phyloP scores from a whole-genome alignment of 2,113 vertebrate genomes.

The Antechinus stuartii region DNA sequence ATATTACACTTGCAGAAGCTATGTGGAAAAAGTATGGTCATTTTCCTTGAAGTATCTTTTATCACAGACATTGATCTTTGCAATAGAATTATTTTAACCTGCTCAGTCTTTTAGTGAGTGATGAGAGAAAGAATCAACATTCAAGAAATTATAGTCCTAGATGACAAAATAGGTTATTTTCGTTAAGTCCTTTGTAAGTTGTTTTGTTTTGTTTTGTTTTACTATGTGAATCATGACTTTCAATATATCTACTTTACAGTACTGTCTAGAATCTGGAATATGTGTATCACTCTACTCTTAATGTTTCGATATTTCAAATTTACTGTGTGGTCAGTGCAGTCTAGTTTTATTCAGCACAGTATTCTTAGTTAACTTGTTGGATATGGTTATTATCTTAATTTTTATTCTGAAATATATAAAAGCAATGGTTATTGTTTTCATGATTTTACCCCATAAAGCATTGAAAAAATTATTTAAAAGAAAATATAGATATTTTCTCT shows the following conservation, averaged over 20 bases:
- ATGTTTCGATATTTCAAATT: neutral
- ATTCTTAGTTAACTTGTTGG: slow-evolving; percentile 1
- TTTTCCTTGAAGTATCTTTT: neutral
- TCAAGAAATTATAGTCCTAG: neutral
- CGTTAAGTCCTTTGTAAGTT: neutral
- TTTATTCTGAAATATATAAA: slow-evolving; percentile 47
- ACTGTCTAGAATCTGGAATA: neutral
- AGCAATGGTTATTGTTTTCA: slow-evolving; percentile 9
- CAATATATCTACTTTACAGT: neutral
- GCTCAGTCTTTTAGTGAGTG: neutral
- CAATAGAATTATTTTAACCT: slow-evolving; percentile 3
- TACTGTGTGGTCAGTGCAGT: neutral
- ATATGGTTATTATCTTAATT: slow-evolving; percentile 24
- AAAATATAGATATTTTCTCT: neutral
- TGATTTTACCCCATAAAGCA: neutral
- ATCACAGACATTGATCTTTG: slow-evolving; percentile 8
- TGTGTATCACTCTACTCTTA: neutral
- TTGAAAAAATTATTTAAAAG: neutral
- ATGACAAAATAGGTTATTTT: slow-evolving; percentile 37
- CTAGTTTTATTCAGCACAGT: neutral
- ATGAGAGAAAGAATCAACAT: slow-evolving; percentile 15
- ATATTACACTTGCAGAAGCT: neutral
- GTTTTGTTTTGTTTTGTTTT: slow-evolving; percentile 32
- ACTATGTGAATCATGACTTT: slow-evolving; percentile 13
- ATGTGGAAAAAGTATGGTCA: neutral